These are phyloP conservation scores for Chondrilla cf. caribensis DNA, from an alignment of 37 sponge, comb jelly and placozoan species.

Conservation along the genomic window DNA sequence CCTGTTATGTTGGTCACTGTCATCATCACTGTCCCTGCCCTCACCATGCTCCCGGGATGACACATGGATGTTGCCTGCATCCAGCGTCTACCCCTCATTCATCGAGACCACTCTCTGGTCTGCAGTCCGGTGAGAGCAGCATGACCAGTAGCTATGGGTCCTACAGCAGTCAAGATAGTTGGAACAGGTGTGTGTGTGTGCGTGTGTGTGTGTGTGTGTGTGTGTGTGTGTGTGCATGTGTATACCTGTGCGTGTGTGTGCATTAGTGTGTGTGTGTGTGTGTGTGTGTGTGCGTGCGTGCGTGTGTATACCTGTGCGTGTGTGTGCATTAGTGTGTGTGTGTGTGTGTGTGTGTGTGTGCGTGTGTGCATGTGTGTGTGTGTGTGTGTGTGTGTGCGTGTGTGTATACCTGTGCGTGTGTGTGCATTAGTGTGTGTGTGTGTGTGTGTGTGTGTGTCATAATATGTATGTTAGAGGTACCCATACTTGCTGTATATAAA, in stretches of 20 bases:
- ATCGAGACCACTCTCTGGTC: neutral
- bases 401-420: no score
- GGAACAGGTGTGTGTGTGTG: neutral
- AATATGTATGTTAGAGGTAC: no score
- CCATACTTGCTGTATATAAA: no score
- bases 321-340: no score
- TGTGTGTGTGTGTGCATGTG: neutral
- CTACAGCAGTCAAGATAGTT: slow-evolving; percentile 1
- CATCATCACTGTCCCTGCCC: neutral
- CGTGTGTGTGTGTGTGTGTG: slow-evolving; percentile 11
- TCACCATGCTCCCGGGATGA: neutral
- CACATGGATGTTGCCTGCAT: no score
- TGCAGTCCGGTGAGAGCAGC: neutral
- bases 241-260: no score
- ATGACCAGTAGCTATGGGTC: neutral
- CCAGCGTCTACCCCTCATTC: neutral
- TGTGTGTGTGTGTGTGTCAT: no score
- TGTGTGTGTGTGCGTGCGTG: no score
- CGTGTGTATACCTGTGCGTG: no score
- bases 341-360: neutral
- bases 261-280: no score
- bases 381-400: neutral
- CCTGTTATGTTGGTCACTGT: neutral
- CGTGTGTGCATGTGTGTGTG: neutral
- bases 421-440: no score